Conservation (phyloP, 1,140 invertebrate genomes). For the Drosophila insularis region DNA sequence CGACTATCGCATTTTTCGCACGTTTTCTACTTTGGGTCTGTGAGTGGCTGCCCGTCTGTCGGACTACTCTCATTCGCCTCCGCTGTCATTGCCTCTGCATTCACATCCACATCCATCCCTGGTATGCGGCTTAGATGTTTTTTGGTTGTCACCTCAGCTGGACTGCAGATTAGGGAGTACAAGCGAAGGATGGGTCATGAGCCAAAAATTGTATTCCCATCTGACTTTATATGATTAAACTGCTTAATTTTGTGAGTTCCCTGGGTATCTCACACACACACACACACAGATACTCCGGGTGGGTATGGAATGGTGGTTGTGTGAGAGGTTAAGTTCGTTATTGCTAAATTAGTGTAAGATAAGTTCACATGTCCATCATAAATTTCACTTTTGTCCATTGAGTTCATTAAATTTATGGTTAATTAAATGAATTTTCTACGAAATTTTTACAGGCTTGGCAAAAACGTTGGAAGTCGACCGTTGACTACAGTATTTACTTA, state of each 20-base stretch:
- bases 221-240: slow-evolving; percentile 58
- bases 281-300: not conserved
- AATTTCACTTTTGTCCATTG: slow-evolving; percentile 17
- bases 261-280: not conserved
- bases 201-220: slow-evolving; percentile 24
- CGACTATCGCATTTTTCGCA: slow-evolving; percentile 62
- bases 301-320: not conserved
- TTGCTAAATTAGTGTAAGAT: slow-evolving; percentile 48
- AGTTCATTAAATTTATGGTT: slow-evolving; percentile 55
- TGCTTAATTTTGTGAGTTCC: slow-evolving; percentile 50
- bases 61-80: not conserved
- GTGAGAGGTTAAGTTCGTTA: slow-evolving; percentile 26
- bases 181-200: not conserved
- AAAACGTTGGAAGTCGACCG: too few relatives aligned
- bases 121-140: not conserved
- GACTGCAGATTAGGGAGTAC: slow-evolving; percentile 9
- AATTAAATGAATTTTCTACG: slow-evolving; percentile 64
- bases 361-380: slow-evolving; percentile 8
- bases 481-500: not conserved
- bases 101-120: not conserved
- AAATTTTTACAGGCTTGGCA: slow-evolving; percentile 38
- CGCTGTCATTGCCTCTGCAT: not conserved
- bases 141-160: not conserved
- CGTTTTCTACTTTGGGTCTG: slow-evolving; percentile 47
- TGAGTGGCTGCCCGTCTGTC: not conserved